Conservation (phyloP, 35 echinoderm and acorn worm species). For the Lytechinus pictus region DNA sequence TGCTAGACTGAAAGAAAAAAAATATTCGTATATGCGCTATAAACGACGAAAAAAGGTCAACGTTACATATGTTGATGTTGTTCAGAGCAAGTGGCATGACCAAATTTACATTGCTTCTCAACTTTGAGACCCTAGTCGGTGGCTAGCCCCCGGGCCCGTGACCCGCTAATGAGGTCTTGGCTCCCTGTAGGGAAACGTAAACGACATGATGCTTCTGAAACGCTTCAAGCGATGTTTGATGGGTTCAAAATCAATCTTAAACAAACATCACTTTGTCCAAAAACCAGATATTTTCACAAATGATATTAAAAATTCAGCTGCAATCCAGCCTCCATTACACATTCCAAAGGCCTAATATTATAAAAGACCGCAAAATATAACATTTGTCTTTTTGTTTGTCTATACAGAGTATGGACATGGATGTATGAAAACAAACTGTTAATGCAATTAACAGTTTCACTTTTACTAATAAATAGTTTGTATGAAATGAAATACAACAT, state of each 20-base stretch:
- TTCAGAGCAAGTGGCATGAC: background rate
- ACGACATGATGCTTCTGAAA: background rate
- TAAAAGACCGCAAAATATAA: no score
- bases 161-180: background rate
- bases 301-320: background rate
- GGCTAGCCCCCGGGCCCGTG: background rate
- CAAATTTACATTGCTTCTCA: background rate
- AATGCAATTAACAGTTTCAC: no score
- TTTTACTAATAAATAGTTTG: no score
- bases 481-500: no score
- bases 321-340: background rate
- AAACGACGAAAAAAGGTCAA: background rate
- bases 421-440: no score
- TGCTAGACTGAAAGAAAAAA: no score
- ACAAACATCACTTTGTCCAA: constrained; percentile 18
- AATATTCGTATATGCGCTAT: background rate
- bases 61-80: background rate
- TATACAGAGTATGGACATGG: no score
- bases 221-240: background rate
- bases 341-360: no score
- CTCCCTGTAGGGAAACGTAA: background rate
- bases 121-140: background rate
- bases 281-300: background rate
- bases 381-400: no score
- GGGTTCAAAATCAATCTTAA: background rate